Conservation (phyloP, 2,797 vertebrate species). For the Semotilus atromaculatus region DNA sequence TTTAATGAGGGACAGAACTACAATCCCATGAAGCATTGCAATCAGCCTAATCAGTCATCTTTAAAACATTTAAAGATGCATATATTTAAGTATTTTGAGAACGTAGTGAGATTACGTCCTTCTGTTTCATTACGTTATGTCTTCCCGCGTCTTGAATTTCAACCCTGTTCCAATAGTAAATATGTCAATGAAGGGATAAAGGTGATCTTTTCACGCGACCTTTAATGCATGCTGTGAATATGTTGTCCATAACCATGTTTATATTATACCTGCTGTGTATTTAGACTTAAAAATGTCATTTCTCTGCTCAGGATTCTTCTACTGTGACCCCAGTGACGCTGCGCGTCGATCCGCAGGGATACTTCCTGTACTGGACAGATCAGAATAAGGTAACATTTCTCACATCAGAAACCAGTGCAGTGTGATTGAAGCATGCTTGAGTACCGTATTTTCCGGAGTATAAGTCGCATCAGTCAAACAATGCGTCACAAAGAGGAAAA, state of each 20-base stretch:
- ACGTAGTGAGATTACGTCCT: too few relatives aligned
- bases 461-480: too few relatives aligned
- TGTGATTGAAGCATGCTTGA: background rate
- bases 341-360: constrained; percentile 78
- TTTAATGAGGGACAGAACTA: background rate
- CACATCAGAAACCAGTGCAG: background rate
- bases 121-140: background rate
- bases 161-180: background rate
- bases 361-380: constrained; percentile 83
- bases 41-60: too few relatives aligned
- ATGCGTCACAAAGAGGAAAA: too few relatives aligned
- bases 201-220: background rate
- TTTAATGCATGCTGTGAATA: background rate
- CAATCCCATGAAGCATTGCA: background rate
- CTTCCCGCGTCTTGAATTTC: background rate
- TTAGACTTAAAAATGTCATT: background rate
- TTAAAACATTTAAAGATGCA: too few relatives aligned
- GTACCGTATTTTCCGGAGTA: too few relatives aligned
- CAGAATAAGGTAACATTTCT: constrained; percentile 76
- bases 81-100: too few relatives aligned
- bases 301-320: constrained; percentile 75
- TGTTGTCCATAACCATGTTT: background rate
- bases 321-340: constrained; percentile 79
- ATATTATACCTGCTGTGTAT: background rate
- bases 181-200: background rate